Percentiles rank a stretch among this genome's conserved stretches.
Evolutionary conservation across 2,888 invertebrate genomes (phyloP).

Genomic region (Hirtodrosophila alboralis): DNA sequence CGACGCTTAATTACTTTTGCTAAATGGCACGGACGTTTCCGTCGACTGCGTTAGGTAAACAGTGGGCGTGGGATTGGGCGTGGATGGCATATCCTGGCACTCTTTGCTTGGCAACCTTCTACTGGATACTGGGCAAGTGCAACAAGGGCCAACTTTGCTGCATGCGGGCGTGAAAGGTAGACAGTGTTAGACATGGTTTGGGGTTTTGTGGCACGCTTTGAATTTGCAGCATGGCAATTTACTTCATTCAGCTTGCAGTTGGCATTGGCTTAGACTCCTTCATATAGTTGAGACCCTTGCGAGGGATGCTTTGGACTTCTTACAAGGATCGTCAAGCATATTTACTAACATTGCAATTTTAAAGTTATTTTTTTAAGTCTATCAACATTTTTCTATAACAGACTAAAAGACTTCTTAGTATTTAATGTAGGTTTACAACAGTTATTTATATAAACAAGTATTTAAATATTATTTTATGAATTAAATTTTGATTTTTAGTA

Average conservation of each 20-base stretch:
- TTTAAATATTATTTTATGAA: too few species aligned
- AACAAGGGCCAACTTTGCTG: constrained; percentile 41
- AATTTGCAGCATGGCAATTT: constrained; percentile 54
- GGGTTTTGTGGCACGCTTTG: constrained; percentile 42
- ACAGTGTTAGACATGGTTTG: background rate
- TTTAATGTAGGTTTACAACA: too few species aligned
- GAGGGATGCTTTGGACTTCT: background rate
- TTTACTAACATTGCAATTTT: too few species aligned
- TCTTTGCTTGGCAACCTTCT: constrained; percentile 3
- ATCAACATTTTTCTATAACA: too few species aligned
- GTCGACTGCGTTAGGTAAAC: constrained; percentile 52
- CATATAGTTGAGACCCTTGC: constrained; percentile 15
- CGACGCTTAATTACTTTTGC: constrained; percentile 78
- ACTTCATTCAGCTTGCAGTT: constrained; percentile 42
- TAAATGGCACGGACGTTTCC: constrained; percentile 64
- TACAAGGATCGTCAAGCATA: background rate
- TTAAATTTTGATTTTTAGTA: too few species aligned
- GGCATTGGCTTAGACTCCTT: constrained; percentile 27
- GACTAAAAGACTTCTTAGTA: too few species aligned
- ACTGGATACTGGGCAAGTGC: constrained; percentile 27
- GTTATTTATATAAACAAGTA: too few species aligned
- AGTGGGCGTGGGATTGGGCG: too few species aligned
- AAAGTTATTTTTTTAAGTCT: too few species aligned
- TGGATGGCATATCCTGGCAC: background rate
- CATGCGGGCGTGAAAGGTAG: constrained; percentile 45